Base-by-base conservation (phyloP, 2,888 invertebrate species). In the Lochmaea capreae region DNA sequence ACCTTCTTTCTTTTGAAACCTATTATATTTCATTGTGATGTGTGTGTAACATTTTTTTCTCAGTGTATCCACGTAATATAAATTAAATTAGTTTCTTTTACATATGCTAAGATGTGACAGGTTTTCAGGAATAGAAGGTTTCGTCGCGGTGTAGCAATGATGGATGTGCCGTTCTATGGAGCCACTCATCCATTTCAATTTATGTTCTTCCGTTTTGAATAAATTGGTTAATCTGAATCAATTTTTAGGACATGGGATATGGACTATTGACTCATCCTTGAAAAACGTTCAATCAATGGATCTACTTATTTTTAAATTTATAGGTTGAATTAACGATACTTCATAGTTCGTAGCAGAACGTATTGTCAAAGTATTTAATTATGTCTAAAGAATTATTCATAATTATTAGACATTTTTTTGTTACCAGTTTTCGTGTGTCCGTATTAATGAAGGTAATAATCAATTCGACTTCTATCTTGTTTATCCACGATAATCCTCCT, bases 171-270 rank as follows among this genome's bases (percentile, higher is more conserved):
- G 84, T 83, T 79, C 80, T 80, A 81, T 81, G 80, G 77, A 83
- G 80, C 83, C 81, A 83, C 82, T 84, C 85, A 84, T 80, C 82
- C 85, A 83, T 84, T 84, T 78, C 83, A 83, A 85, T 85, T 85
- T 85, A 85, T 85, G 83, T 80, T 80, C 84, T 82, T 84, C 83
- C 82, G 83, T 83, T 82, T 82, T 77, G 75, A 80, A 79, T 77
- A 75, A 76, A 69, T 73, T 77, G 78, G 73, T 78, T 73, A n/a
- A 79, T 77, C 69, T 78, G 73, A 73, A 77, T 77, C 75, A 75
- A 74, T 79, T 77, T 76, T 70, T 63, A 65, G 46, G 67, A 59
- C 63, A 61, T 59, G 22, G 43, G 65, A 65, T 58, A 61, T 62
- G 54, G 61, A 52, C 67, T 49, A 61, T 16, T 59, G 69, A 39